Base-by-base conservation (phyloP, 2,888 invertebrate genomes). In the Catocala fraxini region DNA sequence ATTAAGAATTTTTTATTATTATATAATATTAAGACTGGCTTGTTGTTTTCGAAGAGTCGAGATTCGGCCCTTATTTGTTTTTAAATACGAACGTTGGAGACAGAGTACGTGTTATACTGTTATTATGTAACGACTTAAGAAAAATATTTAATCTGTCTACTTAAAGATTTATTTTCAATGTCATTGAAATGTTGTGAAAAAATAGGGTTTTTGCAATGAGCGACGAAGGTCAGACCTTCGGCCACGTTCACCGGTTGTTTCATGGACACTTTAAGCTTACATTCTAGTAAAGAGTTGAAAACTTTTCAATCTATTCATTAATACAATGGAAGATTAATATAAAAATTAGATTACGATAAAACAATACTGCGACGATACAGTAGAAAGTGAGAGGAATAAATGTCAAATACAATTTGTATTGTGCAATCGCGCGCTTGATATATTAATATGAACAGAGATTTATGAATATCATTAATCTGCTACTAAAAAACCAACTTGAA, bases 221-320 rank as follows among this genome's bases (percentile, higher is more conserved):
- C 9, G 6, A 10, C 9, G 46, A 46, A 46, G 74, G 77, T 63
- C 61, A 77, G 85, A 78, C 89, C 87, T 88, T 88, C 84, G 77
- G 71, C 66, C 69, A 83, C 87, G 83, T 88, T 90, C 88, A 87
- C 88, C 85, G 75, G 79, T 77, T 75, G 68, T 82, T 84, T 82
- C 73, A 75, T 77, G 73, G 66, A 75, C 76, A 73, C 75, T 67
- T 66, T 71, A 56, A 64, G 25, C 68, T 42, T 34, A 56, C 41
- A 9, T 43, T 54, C 25, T 43, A 15, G 11, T 25, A n/a, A 3
- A 11, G n/a, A 35, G 45, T 13, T 6, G 13, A 3, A 34, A 33
- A 49, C 10, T 9, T 33, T 12, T 46, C 43, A 43, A 52, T 25
- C 1, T n/a, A n/a, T 12, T 55, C 15, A 48, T 25, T 25, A 25